Base-by-base conservation (phyloP, 2,888 invertebrate genomes). In the Stenotaenia linearis region DNA sequence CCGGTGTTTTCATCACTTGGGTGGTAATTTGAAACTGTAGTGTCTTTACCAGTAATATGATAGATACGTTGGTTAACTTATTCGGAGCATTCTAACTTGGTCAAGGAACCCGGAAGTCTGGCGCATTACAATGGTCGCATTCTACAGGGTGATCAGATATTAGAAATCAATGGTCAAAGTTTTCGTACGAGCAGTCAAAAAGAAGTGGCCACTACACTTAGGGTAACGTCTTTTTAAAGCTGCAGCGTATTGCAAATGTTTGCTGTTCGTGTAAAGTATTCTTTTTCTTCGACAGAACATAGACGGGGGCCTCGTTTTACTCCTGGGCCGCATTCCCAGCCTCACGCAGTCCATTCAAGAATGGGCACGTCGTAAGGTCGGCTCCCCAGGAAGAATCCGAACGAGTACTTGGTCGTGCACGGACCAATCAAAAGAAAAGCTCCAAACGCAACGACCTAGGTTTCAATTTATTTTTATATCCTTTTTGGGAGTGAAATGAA, bases 141-240 rank as follows among this genome's bases (percentile, higher is more conserved):
- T n/a, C 80, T 82, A 7, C 84, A 84, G 77, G 84, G 84, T 0
- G 84, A 84, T 78, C 82, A 83, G 74, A 83, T 84, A 21, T 80
- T 84, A 45, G 84, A 84, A 80, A 82, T 84, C 50, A 84, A 84
- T 80, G 84, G 84, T 3, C 82, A 83, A 69, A 82, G 83, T 75
- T 83, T 84, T 15, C 77, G 82, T 15, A 81, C 82, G 69, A 82
- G 82, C 61, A 82, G 83, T 78, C 84, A 84, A 76, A 82, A 83
- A 50, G 83, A 84, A 78, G 82, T 84, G 18, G 82, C 83, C 7
- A 80, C 81, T 28, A 81, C 82, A 50, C 80, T 84, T 37, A 80
- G 82, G 82, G 83, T 83, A 37, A 78, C 80, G 9, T 25, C 9
- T 28, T 28, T 10, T 18, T n/a, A n/a, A n/a, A n/a, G n/a, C n/a